Conservation (phyloP, 2,888 invertebrate genomes). For the Sinelater perroti region DNA sequence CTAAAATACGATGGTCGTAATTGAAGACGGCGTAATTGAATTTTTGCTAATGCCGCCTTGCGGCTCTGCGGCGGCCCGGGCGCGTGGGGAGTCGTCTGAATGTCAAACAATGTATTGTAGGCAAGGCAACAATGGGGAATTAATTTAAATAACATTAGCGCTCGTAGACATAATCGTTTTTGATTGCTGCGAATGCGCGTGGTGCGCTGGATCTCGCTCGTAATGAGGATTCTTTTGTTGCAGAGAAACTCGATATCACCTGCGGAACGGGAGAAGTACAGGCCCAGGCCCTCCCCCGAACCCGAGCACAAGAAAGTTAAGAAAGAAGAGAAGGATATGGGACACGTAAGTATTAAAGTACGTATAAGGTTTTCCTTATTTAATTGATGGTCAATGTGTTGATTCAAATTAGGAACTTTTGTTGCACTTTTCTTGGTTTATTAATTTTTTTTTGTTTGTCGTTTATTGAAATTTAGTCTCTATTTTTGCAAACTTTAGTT, state of each 20-base stretch:
- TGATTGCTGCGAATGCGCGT: not conserved
- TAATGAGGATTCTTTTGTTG: conserved; percentile 44
- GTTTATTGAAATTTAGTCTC: not conserved
- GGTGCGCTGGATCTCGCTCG: not conserved
- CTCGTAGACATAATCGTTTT: conserved; percentile 11
- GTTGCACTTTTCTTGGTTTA: too few species aligned
- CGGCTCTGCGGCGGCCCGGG: conserved; percentile 5
- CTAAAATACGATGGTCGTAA: conserved; percentile 21
- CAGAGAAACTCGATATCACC: conserved; percentile 86
- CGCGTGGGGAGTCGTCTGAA: conserved; percentile 2
- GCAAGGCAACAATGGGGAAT: conserved; percentile 14
- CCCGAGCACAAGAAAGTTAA: conserved; percentile 78
- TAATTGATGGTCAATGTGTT: conserved; percentile 3
- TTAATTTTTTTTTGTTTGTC: not conserved
- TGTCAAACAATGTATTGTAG: conserved; percentile 9
- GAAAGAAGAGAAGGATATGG: conserved; percentile 79
- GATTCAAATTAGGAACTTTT: not conserved
- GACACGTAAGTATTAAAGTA: conserved; percentile 76
- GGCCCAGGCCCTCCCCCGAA: conserved; percentile 81
- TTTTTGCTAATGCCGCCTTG: conserved; percentile 19
- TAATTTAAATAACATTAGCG: conserved; percentile 11
- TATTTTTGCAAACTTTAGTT: not conserved
- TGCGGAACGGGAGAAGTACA: conserved; percentile 82
- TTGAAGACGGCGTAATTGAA: conserved; percentile 20
- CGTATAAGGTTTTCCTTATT: conserved; percentile 39